A percentile compares a stretch with the other conserved stretches of the same genome.
These are phyloP conservation scores for Portunus trituberculatus DNA, from an alignment of 1,140 invertebrate species.

Conservation along the genomic window DNA sequence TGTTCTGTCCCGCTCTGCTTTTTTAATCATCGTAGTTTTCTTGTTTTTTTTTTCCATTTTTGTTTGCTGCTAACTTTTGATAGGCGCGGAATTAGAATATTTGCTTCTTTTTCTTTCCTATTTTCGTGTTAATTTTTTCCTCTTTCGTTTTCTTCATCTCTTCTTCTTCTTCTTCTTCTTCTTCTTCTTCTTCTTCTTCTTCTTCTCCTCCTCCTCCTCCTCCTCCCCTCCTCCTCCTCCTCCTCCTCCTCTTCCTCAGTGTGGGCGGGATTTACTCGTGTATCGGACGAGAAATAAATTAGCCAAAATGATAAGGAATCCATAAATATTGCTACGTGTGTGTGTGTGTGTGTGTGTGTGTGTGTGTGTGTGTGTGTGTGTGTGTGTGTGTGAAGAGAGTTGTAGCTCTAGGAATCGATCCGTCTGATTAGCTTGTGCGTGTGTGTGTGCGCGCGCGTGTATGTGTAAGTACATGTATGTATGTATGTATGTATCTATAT, in stretches of 20 bases:
- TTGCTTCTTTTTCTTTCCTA: too few relatives aligned
- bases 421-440: neutral
- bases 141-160: neutral
- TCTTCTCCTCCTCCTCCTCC: neutral
- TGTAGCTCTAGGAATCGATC: too few relatives aligned
- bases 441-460: neutral
- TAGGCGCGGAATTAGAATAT: too few relatives aligned
- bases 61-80: neutral
- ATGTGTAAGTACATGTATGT: neutral
- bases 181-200: neutral
- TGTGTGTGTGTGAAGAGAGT: neutral
- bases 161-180: neutral
- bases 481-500: neutral
- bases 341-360: neutral
- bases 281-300: neutral
- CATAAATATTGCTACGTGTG: neutral
- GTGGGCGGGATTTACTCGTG: neutral
- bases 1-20: too few relatives aligned
- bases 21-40: too few relatives aligned
- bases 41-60: neutral
- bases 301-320: neutral
- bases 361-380: constrained; percentile 5
- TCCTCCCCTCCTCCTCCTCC: neutral
- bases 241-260: neutral
- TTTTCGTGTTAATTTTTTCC: neutral